These are phyloP conservation scores for Julus scanicus DNA, from an alignment of 2,888 invertebrate species.

Conservation along the genomic window DNA sequence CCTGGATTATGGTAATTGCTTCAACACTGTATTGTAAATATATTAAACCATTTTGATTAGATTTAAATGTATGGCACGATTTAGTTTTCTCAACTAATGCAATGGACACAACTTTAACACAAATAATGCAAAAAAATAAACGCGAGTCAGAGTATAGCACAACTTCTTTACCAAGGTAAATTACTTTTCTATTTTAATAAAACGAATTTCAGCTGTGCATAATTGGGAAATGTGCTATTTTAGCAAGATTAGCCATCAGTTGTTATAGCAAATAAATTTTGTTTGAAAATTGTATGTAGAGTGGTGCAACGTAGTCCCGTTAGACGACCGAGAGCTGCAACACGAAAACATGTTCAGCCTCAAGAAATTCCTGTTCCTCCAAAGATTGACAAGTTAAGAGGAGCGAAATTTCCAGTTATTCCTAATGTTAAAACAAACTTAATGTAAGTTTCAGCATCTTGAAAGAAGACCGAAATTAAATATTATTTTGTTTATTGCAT, in stretches of 20 bases:
- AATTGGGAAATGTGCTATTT: too few species aligned
- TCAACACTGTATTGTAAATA: too few species aligned
- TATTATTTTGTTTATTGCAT: too few species aligned
- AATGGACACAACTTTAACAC: not conserved
- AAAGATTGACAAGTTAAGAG: not conserved
- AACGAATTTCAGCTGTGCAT: not conserved
- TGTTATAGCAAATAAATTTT: not conserved
- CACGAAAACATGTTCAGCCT: not conserved
- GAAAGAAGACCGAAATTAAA: not conserved
- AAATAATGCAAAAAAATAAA: not conserved
- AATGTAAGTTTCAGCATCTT: not conserved
- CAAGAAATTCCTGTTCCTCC: not conserved
- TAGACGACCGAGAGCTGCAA: not conserved
- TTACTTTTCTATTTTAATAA: not conserved
- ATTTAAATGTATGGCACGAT: not conserved
- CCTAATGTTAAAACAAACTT: not conserved
- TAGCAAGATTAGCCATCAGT: too few species aligned
- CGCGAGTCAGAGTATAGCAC: not conserved
- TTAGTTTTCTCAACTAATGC: too few species aligned
- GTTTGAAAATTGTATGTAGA: not conserved
- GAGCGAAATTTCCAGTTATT: not conserved
- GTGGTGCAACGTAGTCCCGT: not conserved
- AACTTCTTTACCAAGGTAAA: constrained; percentile 15
- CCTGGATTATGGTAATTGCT: not conserved
- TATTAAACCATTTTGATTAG: too few species aligned